Conservation (phyloP, 2,113 vertebrate genomes). For the Leucoraja erinaceus region DNA sequence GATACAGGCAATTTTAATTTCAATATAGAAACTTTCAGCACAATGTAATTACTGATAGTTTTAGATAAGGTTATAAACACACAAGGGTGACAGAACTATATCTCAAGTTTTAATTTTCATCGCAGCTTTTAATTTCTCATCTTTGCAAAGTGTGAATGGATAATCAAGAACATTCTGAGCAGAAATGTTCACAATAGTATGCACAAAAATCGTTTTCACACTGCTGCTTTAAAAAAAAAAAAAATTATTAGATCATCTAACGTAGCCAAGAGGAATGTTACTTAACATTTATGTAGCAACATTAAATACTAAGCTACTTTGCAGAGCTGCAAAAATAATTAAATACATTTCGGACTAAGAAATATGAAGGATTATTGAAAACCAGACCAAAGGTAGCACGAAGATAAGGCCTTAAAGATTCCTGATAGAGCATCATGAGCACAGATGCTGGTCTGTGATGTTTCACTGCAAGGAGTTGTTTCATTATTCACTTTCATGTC, state of each 20-base stretch:
- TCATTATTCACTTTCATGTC: neutral
- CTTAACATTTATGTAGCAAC: neutral
- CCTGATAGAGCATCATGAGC: neutral
- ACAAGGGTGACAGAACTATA: neutral
- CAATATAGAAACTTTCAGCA: neutral
- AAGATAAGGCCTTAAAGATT: neutral
- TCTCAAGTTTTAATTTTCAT: neutral
- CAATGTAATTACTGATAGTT: neutral
- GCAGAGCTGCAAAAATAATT: neutral
- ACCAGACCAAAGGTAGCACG: neutral
- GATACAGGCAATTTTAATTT: neutral
- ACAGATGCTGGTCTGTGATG: neutral
- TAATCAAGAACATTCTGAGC: neutral
- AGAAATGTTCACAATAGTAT: neutral
- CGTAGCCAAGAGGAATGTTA: neutral
- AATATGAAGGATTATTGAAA: neutral
- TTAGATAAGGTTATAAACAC: neutral
- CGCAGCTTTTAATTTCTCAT: slow-evolving; percentile 21
- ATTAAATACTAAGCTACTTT: neutral
- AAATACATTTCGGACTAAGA: neutral
- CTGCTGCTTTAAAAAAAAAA: neutral
- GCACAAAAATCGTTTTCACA: neutral
- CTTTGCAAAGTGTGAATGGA: neutral
- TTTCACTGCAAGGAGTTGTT: neutral
- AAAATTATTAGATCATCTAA: neutral